Base-by-base conservation (phyloP, 2,797 vertebrate genomes). In the Paguma larvata region DNA sequence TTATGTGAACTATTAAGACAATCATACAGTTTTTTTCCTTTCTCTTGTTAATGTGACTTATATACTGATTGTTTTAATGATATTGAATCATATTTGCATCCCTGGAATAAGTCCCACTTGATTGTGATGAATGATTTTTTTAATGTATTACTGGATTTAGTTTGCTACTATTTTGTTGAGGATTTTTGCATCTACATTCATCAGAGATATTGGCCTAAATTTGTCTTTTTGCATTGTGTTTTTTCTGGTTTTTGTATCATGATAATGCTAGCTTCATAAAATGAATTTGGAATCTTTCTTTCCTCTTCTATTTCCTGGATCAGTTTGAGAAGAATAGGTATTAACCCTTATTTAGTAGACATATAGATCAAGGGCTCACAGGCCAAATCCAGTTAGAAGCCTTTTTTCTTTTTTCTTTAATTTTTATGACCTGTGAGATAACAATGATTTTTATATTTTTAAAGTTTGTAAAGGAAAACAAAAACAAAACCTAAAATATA, bases 381-480 rank as follows among this genome's bases (percentile, higher is more conserved):
- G n/a, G 51, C 21, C 14, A 95, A 91, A 77, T n/a, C 1, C 12
- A 85, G 25, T 18, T 59, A 83, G 38, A 65, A 67, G n/a, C 4
- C 18, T 78, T 2, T 4, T 80, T 70, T 78, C 83, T 41, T 44
- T 73, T 41, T 73, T 73, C 27, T 73, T 30, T 4, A 15, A 73
- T 30, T 59, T 68, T 62, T 34, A 30, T 67, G 21, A 73, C 5
- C 12, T 80, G 3, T 88, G 32, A 70, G 38, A 65, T 63, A 92
- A 79, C 7, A 87, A 51, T 80, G 0, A 2, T 9, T 84, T 90
- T 77, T 70, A 53, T 10, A 93, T 46, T 85, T 89, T 67, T 44
- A 51, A 87, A 93, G 63, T 67, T 51, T 94, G 3, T 84, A 85
- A 88, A 87, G 34, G 19, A 30, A 96, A 94, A 87, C 15, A 44